Percentiles rank a stretch among this genome's conserved stretches.
These are phyloP conservation scores for Lathronympha strigana DNA, from an alignment of 2,888 invertebrate genomes.

Conservation along the genomic window DNA sequence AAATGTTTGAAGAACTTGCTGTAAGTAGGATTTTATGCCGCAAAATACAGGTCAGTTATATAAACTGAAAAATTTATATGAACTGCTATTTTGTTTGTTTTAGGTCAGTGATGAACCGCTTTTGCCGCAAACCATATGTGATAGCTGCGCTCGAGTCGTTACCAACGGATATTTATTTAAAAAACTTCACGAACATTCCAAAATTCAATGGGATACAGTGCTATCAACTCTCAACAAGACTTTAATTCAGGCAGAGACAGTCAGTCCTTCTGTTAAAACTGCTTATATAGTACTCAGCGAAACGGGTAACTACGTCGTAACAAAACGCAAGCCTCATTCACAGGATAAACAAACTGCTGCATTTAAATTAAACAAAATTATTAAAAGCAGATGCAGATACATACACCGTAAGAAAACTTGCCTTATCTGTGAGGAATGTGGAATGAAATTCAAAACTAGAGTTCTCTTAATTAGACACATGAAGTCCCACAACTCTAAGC, in stretches of 20 bases:
- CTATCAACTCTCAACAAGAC: slow-evolving; percentile 52
- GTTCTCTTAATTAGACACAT: slow-evolving; percentile 57
- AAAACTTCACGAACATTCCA: slow-evolving; percentile 60
- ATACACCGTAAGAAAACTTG: slow-evolving; percentile 49
- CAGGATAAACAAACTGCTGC: slow-evolving; percentile 57
- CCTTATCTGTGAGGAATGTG: slow-evolving; percentile 64
- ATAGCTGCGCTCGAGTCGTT: slow-evolving; percentile 59
- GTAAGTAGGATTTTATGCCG: slow-evolving; percentile 55
- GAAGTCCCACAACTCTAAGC: slow-evolving; percentile 55
- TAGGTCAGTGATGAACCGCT: slow-evolving; percentile 58
- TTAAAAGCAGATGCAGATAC: slow-evolving; percentile 55
- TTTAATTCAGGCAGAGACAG: slow-evolving; percentile 51
- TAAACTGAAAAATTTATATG: neutral
- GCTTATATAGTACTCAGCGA: slow-evolving; percentile 60
- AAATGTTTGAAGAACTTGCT: slow-evolving; percentile 63
- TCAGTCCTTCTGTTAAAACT: slow-evolving; percentile 53
- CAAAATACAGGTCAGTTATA: neutral
- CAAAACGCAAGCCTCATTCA: slow-evolving; percentile 54
- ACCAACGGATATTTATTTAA: slow-evolving; percentile 64
- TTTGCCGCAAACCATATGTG: slow-evolving; percentile 65
- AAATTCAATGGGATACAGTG: slow-evolving; percentile 58
- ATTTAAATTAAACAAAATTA: slow-evolving; percentile 58
- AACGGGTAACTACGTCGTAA: slow-evolving; percentile 57
- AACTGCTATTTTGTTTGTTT: slow-evolving; percentile 44
- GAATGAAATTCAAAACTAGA: slow-evolving; percentile 54